Conservation (phyloP, 2,113 vertebrate species). For the Ginglymostoma cirratum region DNA sequence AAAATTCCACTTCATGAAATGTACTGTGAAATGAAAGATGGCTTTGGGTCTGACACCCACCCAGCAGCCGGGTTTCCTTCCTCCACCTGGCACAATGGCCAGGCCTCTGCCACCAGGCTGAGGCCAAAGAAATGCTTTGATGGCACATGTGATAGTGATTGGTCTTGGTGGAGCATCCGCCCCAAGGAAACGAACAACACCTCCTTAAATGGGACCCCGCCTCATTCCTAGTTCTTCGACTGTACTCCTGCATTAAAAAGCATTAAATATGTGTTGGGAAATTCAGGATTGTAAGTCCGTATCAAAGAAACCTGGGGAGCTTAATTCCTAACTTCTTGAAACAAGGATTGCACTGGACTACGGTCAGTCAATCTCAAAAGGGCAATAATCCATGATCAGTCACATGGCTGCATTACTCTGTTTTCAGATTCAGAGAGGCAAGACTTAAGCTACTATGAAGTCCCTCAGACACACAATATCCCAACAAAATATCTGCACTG, state of each 20-base stretch:
- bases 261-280: neutral
- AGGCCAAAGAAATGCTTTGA: neutral
- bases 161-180: neutral
- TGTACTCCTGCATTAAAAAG: neutral
- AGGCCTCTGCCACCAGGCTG: neutral
- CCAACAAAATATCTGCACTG: neutral
- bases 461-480: neutral
- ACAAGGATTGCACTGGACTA: neutral
- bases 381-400: neutral
- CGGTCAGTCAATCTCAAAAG: neutral
- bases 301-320: neutral
- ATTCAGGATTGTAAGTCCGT: neutral
- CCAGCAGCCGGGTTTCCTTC: neutral
- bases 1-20: neutral
- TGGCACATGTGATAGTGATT: neutral
- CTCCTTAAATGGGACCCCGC: neutral
- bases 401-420: too few species aligned
- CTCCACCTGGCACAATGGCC: neutral
- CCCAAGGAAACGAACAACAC: neutral
- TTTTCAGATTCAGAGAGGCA: neutral
- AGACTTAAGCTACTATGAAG: neutral
- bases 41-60: too few species aligned
- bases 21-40: neutral
- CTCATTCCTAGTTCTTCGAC: neutral
- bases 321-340: neutral